A percentile compares a stretch with the other conserved stretches of the same genome.
These are phyloP conservation scores for Aphelenchoides besseyi DNA, from an alignment of 1,140 invertebrate genomes.

Conservation along the genomic window DNA sequence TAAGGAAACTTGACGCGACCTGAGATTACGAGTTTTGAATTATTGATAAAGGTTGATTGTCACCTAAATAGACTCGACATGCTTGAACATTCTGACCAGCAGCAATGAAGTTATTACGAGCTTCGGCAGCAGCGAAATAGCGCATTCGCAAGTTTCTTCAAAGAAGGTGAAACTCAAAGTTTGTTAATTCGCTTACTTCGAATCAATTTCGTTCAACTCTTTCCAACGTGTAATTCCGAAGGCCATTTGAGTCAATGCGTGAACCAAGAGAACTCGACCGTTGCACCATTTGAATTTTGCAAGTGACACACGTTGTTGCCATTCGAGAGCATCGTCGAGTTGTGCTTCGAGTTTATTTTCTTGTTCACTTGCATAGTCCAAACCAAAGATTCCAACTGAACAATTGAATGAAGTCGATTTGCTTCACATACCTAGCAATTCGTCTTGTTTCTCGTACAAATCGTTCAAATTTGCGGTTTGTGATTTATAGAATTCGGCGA, in stretches of 20 bases:
- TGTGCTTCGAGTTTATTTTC: conserved; percentile 68
- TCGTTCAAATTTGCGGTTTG: conserved; percentile 66
- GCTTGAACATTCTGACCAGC: conserved; percentile 68
- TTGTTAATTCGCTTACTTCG: conserved; percentile 55
- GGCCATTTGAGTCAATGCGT: conserved; percentile 66
- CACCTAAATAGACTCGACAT: conserved; percentile 67
- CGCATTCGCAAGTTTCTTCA: conserved; percentile 53
- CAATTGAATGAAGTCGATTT: conserved; percentile 16
- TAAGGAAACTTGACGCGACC: conserved; percentile 69
- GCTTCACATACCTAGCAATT: conserved; percentile 65
- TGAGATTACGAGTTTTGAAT: conserved; percentile 9
- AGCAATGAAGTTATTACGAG: conserved; percentile 68
- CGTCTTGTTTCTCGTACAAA: conserved; percentile 67
- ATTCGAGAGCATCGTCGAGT: conserved; percentile 66
- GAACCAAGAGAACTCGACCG: conserved; percentile 65
- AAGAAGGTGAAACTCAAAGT: conserved; percentile 5
- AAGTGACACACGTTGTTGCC: conserved; percentile 66
- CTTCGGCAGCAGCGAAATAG: conserved; percentile 67
- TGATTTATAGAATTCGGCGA: conserved; percentile 58
- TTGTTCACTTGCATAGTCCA: conserved; percentile 66
- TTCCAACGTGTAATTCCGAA: conserved; percentile 66
- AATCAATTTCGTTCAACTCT: conserved; percentile 63
- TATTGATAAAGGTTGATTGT: conserved; percentile 32
- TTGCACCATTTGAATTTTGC: conserved; percentile 69
- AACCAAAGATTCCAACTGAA: conserved; percentile 66